Base-by-base conservation (phyloP, 2,888 invertebrate species). In the Notodonta dromedarius region DNA sequence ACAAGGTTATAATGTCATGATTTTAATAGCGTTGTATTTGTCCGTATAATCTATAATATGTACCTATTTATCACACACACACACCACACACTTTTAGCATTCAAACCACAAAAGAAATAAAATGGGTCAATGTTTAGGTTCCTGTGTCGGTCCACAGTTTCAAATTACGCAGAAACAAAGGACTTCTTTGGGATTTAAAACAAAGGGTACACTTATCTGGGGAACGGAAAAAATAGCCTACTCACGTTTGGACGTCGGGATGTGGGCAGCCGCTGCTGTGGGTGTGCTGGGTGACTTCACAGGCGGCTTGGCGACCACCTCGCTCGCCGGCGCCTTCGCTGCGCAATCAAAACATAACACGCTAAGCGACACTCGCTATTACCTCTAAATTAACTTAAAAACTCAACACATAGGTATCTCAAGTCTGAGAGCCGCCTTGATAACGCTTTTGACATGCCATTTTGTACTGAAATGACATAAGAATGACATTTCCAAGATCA, bases 201-300 rank as follows among this genome's bases (percentile, higher is more conserved):
- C 79, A 84, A 83, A 80, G 71, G 76, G 61, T 62, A 63, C 63
- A 24, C 24, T 24, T 24, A 70, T 79, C 76, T 70, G 66, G 75
- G 69, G 70, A 52, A 61, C 60, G 59, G 58, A 68, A 65, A 42
- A 50, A 50, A 60, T 65, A 64, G 54, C 32, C 57, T 61, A 89
- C 91, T 88, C 77, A 91, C 91, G 88, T 88, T 87, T 89, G 73
- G 78, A 76, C 59, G 84, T 73, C 16, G 86, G 84, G 69, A 83
- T 83, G 66, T 73, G 73, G 56, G 65, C 60, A 63, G 73, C 68
- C 60, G 70, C 74, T 35, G 80, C 73, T 61, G 80, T 76, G 53
- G 82, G 79, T 44, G 86, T 74, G 69, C 70, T 80, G 51, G 87
- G 83, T 56, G 84, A 84, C 69, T 79, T 87, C 69, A 86, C 73